Base-by-base conservation (phyloP, 2,888 invertebrate genomes). In the Euclidia mi region DNA sequence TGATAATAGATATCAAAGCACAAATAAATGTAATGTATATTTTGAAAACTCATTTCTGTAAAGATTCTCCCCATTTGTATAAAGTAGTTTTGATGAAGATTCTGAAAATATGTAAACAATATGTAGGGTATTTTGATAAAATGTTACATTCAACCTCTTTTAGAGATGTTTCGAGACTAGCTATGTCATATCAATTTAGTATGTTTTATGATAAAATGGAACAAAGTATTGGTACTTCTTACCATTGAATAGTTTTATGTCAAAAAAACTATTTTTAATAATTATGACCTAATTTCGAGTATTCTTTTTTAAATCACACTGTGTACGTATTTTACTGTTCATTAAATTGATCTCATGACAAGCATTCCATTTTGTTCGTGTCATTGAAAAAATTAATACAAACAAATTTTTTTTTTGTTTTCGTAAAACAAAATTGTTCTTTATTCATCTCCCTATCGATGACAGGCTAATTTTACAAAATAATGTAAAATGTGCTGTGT, bases 311-410 rank as follows among this genome's bases (percentile, higher is more conserved):
- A n/a, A 55, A 72, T 67, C 59, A 71, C 68, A 63, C 48, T 61
- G 58, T 66, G 52, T 65, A 50, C 48, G 53, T 64, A 53, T 61
- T 41, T 12, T 0, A 56, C 51, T 48, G 59, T 62, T 53, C 46
- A 34, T 61, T 53, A 59, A 45, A 63, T 59, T 76, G 76, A 76
- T 76, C 76, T 76, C 75, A 76, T 57, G 53, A 65, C 53, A 55
- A 56, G 47, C 65, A 65, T 67, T 74, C 71, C 61, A 72, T 48
- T 53, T 43, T 55, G 40, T 34, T 35, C 28, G 14, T 37, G 43
- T 32, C 35, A 41, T 34, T 4, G 32, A 1, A 11, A 32, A 32
- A 11, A 11, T 32, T n/a, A 2, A 11, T 11, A 32, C 3, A n/a
- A 29, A 25, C 6, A 25, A 4, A 29, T 29, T 10, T 3, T 32